Base-by-base conservation (phyloP, 2,888 invertebrate genomes). In the Plemyria rubiginata region DNA sequence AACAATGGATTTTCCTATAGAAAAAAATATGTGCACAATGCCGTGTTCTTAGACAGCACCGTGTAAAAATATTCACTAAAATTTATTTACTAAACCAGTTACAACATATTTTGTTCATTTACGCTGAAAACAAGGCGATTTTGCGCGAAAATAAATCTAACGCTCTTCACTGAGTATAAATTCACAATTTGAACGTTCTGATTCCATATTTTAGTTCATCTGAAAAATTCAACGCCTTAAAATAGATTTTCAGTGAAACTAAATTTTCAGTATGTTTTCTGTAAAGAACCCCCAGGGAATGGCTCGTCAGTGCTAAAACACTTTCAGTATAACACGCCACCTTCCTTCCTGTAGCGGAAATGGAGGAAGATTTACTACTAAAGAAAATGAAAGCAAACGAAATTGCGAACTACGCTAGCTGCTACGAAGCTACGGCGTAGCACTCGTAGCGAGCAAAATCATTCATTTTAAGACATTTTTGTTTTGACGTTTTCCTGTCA, bases 241-340 rank as follows among this genome's bases (percentile, higher is more conserved):
- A 48, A 38, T 13, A 45, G 46, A 29, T 59, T 53, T 59, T n/a
- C n/a, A 48, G 40, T 46, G 36, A 36, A 57, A 40, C 50, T 50
- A 13, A 36, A 3, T 38, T 29, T 13, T 53, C 46, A 50, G 45
- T 43, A 29, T 3, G 51, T 15, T 45, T 38, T 49, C n/a, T 32
- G 16, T 43, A 53, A 49, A 53, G 41, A 62, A 43, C 13, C 62
- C 45, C 45, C 16, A 4, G 57, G 62, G 62, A 62, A 45, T 62
- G 50, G 50, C 38, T 62, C 54, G 58, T 62, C 62, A 58, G 62
- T 45, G 38, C 36, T 32, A 46, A 49, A 54, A 54, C 62, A 50
- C 38, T 58, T 58, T 50, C 22, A 32, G 41, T 43, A 40, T 45
- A 41, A 57, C 53, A 22, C 53, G 46, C 52, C 8, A 38, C 29